These are phyloP conservation scores for Rhadinocentrus ornatus DNA, from an alignment of 2,797 vertebrate genomes.

Conservation along the genomic window DNA sequence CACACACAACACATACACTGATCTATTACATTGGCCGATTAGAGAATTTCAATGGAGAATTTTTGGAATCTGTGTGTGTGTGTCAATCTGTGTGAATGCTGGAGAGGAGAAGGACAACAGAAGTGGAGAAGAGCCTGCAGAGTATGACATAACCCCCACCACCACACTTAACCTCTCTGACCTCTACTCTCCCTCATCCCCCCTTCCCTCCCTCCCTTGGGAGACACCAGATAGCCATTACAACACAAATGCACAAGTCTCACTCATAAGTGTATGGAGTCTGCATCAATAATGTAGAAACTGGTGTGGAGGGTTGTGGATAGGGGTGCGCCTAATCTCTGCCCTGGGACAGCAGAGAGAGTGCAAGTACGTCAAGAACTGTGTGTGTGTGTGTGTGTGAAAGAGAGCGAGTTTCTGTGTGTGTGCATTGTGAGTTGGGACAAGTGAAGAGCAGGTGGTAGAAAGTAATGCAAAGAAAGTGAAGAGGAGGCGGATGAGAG, in stretches of 20 bases:
- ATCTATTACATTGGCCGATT: slow-evolving; percentile 45
- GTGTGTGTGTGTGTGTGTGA: slow-evolving; percentile 43
- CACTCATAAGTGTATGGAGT: slow-evolving; percentile 44
- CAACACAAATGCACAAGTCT: slow-evolving; percentile 60
- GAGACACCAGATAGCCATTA: slow-evolving; percentile 86
- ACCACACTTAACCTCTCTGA: slow-evolving; percentile 84
- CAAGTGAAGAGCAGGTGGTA: slow-evolving; percentile 70
- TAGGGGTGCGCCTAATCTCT: slow-evolving; percentile 81
- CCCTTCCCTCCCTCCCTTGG: slow-evolving; percentile 62
- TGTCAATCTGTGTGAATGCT: slow-evolving; percentile 22
- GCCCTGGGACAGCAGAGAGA: slow-evolving; percentile 79
- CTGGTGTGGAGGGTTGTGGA: slow-evolving; percentile 69
- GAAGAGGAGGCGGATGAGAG: slow-evolving; percentile 52
- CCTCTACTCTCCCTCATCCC: slow-evolving; percentile 74
- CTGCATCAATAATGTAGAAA: slow-evolving; percentile 84
- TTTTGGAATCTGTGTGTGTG: slow-evolving; percentile 43
- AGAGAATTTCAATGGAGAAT: slow-evolving; percentile 45
- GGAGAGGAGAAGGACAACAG: slow-evolving; percentile 27
- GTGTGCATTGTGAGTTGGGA: slow-evolving; percentile 52
- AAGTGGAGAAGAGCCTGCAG: slow-evolving; percentile 45
- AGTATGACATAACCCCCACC: slow-evolving; percentile 72
- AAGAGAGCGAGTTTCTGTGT: slow-evolving; percentile 25
- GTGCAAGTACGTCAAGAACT: slow-evolving; percentile 65
- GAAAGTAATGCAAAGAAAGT: slow-evolving; percentile 61
- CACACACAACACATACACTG: slow-evolving; percentile 22